phyloP scores from a whole-genome alignment of 2,797 vertebrate genomes.

The Limosa lapponica region DNA sequence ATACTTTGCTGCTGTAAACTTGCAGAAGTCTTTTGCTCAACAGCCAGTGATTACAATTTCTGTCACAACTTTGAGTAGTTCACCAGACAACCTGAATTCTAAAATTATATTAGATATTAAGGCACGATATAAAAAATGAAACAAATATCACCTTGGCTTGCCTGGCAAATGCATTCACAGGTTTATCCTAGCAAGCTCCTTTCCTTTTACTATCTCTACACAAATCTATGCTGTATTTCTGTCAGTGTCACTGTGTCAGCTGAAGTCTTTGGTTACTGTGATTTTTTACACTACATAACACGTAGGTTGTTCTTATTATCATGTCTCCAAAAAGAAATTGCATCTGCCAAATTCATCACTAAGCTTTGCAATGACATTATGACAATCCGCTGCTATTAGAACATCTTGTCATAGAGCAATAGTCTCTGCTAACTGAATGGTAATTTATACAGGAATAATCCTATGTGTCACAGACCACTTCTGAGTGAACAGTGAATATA shows the following conservation, averaged over 20 bases:
- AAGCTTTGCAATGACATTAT: slow-evolving; percentile 15
- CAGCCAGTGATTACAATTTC: neutral
- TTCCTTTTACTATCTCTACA: neutral
- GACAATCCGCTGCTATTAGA: neutral
- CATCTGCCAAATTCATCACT: slow-evolving; percentile 20
- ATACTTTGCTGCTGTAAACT: neutral
- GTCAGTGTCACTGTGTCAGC: neutral
- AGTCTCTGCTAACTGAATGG: neutral
- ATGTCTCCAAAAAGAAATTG: neutral
- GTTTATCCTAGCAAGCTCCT: neutral
- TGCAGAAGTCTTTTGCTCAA: neutral
- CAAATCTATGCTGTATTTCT: neutral
- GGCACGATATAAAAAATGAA: neutral
- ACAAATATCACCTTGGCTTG: neutral
- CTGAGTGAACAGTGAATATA: neutral
- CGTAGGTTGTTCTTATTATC: neutral
- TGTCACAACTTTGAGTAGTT: slow-evolving; percentile 1
- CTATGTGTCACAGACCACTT: neutral
- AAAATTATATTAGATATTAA: neutral
- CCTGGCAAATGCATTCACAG: neutral
- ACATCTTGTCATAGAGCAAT: neutral
- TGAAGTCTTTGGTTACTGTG: neutral
- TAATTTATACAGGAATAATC: slow-evolving; percentile 7
- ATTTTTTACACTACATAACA: neutral
- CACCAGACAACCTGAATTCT: neutral